A percentile compares a stretch with the other conserved stretches of the same genome.
These are phyloP conservation scores for Zoanthus sansibaricus DNA, from an alignment of 92 coral and sea anemone species.

Conservation along the genomic window DNA sequence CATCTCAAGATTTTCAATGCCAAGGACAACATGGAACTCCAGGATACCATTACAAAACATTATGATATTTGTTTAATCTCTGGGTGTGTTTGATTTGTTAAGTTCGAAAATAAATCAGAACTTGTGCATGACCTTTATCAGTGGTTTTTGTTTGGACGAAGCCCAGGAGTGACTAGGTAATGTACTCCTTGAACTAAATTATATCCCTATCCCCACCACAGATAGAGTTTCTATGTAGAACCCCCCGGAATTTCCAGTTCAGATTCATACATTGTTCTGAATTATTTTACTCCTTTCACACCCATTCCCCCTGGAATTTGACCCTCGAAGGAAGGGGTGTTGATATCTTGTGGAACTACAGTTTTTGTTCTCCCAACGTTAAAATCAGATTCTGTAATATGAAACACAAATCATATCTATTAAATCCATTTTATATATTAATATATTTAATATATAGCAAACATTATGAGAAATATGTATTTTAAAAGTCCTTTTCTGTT, in stretches of 20 bases:
- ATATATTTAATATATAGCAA: neutral
- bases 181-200: neutral
- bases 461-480: neutral
- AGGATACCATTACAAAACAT: conserved; percentile 12
- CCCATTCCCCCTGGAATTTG: neutral
- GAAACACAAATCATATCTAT: neutral
- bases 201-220: neutral
- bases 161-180: conserved; percentile 7
- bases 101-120: conserved; percentile 3
- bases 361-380: neutral
- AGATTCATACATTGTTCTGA: neutral
- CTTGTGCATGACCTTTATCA: conserved; percentile 12
- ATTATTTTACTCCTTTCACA: neutral
- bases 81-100: conserved; percentile 11
- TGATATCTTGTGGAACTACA: neutral
- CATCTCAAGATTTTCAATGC: conserved; percentile 12
- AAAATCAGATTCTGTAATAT: neutral
- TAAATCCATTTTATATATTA: neutral
- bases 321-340: neutral
- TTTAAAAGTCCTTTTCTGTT: conserved; percentile 16
- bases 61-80: neutral
- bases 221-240: neutral
- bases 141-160: conserved; percentile 13
- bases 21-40: conserved; percentile 13
- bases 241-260: neutral